These are phyloP conservation scores for Drosophila imparisetae DNA, from an alignment of 2,888 invertebrate genomes.

Conservation along the genomic window DNA sequence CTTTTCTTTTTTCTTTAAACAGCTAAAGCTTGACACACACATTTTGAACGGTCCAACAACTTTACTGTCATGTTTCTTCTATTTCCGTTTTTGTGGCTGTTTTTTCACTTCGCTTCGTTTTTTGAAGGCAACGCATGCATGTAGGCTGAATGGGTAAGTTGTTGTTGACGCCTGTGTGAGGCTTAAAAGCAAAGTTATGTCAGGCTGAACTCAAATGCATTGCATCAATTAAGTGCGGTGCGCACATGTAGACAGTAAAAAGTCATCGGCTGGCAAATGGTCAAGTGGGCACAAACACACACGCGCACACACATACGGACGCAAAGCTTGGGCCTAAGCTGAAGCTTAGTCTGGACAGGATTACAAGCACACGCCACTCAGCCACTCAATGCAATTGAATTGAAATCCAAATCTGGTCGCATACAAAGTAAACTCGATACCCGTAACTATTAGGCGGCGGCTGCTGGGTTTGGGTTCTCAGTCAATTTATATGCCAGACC, in stretches of 20 bases:
- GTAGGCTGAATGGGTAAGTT: slow-evolving; percentile 8
- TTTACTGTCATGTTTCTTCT: slow-evolving; percentile 43
- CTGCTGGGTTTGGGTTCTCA: slow-evolving; percentile 19
- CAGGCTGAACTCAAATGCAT: slow-evolving; percentile 66
- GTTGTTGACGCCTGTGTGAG: slow-evolving; percentile 31
- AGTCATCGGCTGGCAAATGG: slow-evolving; percentile 71
- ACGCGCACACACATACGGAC: neutral
- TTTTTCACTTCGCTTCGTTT: neutral
- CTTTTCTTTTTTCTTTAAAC: slow-evolving; percentile 39
- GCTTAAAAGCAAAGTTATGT: slow-evolving; percentile 75
- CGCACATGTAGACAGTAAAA: slow-evolving; percentile 67
- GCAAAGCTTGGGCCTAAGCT: slow-evolving; percentile 33
- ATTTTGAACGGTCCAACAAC: slow-evolving; percentile 42
- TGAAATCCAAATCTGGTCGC: slow-evolving; percentile 66
- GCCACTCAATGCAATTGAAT: slow-evolving; percentile 69
- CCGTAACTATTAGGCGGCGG: slow-evolving; percentile 38
- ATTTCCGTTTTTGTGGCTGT: slow-evolving; percentile 2
- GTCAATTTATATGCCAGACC: slow-evolving; percentile 51
- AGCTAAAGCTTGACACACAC: slow-evolving; percentile 42
- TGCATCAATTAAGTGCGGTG: slow-evolving; percentile 69
- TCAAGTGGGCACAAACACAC: slow-evolving; percentile 41
- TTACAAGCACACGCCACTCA: slow-evolving; percentile 45
- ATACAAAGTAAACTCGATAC: slow-evolving; percentile 35
- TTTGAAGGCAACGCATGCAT: slow-evolving; percentile 4
- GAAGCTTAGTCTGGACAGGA: slow-evolving; percentile 49